phyloP scores from a whole-genome alignment of 2,888 invertebrate genomes.

The Marronus borbonicus region DNA sequence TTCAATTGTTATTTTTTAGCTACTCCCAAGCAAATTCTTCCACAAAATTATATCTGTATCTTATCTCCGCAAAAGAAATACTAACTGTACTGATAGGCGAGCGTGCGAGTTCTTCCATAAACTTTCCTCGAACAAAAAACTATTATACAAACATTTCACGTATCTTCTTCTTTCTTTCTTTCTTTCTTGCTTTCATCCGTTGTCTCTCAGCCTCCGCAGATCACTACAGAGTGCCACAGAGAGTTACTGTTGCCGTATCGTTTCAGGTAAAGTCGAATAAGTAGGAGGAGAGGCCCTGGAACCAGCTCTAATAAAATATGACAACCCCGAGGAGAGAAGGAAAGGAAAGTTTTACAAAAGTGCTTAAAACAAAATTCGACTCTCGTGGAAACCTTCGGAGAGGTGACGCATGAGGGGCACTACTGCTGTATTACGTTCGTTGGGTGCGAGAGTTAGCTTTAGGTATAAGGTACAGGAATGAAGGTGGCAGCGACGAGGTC shows the following conservation, averaged over 20 bases:
- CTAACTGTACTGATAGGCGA: not conserved
- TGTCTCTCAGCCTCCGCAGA: not conserved
- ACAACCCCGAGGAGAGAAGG: conserved; percentile 36
- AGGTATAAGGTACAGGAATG: not conserved
- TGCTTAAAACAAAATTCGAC: conserved; percentile 44
- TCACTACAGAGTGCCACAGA: not conserved
- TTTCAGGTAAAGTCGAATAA: not conserved
- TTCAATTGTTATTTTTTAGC: too few relatives aligned
- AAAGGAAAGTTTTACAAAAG: conserved; percentile 35
- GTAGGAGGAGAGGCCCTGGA: not conserved
- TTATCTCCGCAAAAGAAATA: too few relatives aligned
- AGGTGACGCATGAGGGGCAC: conserved; percentile 7
- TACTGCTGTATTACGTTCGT: not conserved
- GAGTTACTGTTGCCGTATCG: not conserved
- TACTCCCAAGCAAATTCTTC: too few relatives aligned
- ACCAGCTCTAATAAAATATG: conserved; percentile 37
- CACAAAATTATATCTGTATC: too few relatives aligned
- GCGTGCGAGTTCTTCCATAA: not conserved
- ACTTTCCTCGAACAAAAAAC: conserved; percentile 13
- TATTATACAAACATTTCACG: not conserved
- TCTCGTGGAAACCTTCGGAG: not conserved
- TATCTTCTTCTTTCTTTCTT: not conserved
- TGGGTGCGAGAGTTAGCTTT: not conserved
- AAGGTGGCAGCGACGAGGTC: conserved; percentile 26
- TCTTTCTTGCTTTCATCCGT: not conserved